Evolutionary conservation across 2,888 invertebrate genomes (phyloP).

Genomic region (Hermaeophaga mercurialis): DNA sequence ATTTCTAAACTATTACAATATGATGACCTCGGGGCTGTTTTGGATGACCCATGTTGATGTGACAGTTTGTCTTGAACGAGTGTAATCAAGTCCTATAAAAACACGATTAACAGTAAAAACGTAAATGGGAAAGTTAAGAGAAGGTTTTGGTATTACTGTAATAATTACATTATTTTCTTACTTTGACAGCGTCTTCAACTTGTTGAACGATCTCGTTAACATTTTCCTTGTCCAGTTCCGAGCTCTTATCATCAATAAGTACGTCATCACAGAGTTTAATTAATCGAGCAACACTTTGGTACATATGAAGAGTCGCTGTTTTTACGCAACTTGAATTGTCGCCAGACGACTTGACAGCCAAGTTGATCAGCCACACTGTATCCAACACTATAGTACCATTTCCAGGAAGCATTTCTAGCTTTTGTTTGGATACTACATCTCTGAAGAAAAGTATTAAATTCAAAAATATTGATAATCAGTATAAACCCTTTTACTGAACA

Average conservation of each 20-base stretch:
- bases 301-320: slow-evolving; percentile 84
- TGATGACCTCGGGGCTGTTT: slow-evolving; percentile 58
- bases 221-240: slow-evolving; percentile 69
- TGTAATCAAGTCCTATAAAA: slow-evolving; percentile 69
- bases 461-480: no score
- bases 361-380: slow-evolving; percentile 86
- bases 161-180: no score
- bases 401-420: slow-evolving; percentile 90
- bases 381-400: slow-evolving; percentile 93
- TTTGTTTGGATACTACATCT: slow-evolving; percentile 90
- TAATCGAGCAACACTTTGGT: slow-evolving; percentile 83
- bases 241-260: slow-evolving; percentile 73
- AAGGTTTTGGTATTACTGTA: no score
- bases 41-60: slow-evolving; percentile 51
- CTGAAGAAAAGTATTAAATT: slow-evolving; percentile 67
- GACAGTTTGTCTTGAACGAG: slow-evolving; percentile 84
- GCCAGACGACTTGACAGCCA: slow-evolving; percentile 54
- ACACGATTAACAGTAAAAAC: not conserved
- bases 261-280: slow-evolving; percentile 91
- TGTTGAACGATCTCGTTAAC: slow-evolving; percentile 69
- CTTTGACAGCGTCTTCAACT: slow-evolving; percentile 75
- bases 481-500: no score
- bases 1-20: slow-evolving; percentile 54
- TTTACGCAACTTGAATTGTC: slow-evolving; percentile 68
- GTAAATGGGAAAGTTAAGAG: no score